phyloP scores from a whole-genome alignment of 2,113 vertebrate genomes.

The Himantopus leucocephalus region DNA sequence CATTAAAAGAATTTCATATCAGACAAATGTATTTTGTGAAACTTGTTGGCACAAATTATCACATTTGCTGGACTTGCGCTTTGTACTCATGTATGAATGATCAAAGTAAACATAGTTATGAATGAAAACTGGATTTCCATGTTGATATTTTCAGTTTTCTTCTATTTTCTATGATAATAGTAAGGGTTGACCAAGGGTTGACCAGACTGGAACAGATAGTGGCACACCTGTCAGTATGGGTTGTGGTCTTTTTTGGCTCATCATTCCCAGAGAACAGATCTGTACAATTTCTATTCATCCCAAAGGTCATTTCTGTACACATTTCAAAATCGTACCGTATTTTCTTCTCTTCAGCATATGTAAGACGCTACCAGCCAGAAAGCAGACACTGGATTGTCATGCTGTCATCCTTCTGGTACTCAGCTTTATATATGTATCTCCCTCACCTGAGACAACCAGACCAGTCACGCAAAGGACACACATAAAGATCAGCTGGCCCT shows the following conservation, averaged over 20 bases:
- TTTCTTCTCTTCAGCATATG: background rate
- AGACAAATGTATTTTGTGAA: background rate
- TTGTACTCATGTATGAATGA: background rate
- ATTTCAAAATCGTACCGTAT: background rate
- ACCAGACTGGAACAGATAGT: background rate
- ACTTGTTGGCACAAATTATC: background rate
- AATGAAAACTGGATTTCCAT: background rate
- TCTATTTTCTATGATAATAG: background rate
- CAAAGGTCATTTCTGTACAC: background rate
- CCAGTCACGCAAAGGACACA: background rate
- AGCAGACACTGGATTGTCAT: background rate
- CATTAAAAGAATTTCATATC: background rate
- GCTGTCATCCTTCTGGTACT: background rate
- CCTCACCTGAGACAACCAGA: background rate
- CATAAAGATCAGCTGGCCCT: background rate
- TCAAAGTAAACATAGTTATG: background rate
- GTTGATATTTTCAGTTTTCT: background rate
- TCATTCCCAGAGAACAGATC: background rate
- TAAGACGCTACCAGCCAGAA: background rate
- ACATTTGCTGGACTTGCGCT: fast-evolving
- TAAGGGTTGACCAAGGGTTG: background rate
- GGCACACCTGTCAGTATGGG: background rate
- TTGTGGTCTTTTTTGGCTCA: background rate
- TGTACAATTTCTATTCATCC: background rate
- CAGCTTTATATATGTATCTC: background rate